Percentiles rank a stretch among this genome's conserved stretches.
Evolutionary conservation across 2,797 vertebrate genomes (phyloP).

Genomic region (Psittacula derbiana): DNA sequence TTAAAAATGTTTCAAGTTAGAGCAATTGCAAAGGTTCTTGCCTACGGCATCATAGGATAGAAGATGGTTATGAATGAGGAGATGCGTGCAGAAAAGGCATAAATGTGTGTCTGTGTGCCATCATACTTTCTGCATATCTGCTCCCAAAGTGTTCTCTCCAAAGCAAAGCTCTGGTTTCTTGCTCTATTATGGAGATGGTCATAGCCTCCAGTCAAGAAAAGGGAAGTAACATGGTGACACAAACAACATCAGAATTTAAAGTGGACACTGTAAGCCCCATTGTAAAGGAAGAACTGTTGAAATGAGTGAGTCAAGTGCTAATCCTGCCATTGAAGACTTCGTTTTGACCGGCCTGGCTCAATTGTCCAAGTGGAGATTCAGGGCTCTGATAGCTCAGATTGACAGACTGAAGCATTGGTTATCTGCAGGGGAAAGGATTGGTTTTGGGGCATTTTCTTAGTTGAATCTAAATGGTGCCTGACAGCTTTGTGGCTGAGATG

Average conservation of each 20-base stretch:
- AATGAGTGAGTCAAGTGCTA: neutral
- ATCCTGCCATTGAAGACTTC: neutral
- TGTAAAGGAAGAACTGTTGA: neutral
- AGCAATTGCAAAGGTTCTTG: neutral
- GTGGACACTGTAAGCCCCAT: rapidly evolving
- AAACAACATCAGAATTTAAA: neutral
- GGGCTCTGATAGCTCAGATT: neutral
- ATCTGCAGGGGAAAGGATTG: neutral
- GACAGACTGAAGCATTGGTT: neutral
- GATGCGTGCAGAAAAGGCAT: rapidly evolving
- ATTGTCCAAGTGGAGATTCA: neutral
- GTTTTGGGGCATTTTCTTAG: neutral
- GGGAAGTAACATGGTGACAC: rapidly evolving
- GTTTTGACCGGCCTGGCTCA: neutral
- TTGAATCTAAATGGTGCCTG: neutral
- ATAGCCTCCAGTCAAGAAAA: neutral
- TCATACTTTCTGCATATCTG: neutral
- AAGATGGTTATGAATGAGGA: neutral
- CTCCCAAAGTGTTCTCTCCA: neutral
- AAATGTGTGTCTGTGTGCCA: rapidly evolving
- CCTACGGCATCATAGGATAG: rapidly evolving
- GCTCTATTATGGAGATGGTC: neutral
- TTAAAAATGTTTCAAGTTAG: neutral
- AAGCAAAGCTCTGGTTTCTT: neutral
- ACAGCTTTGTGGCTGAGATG: neutral